Base-by-base conservation (phyloP, 2,113 vertebrate species). In the Progne subis region DNA sequence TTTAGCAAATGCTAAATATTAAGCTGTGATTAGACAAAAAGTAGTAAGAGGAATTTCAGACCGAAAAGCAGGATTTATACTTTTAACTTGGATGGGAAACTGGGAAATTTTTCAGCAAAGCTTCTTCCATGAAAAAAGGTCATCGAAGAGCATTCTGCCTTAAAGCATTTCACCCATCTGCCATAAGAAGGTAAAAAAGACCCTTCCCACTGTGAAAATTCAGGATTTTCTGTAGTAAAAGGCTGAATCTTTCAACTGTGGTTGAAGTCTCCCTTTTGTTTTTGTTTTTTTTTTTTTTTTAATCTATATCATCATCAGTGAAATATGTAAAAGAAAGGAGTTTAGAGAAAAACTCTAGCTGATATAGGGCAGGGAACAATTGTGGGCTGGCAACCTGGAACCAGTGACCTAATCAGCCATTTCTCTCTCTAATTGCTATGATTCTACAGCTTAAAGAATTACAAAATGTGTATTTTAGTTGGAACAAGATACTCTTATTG, bases 401-500 rank as follows among this genome's bases (percentile, higher is more conserved):
- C 83, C 57, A 34, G 69, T 86, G 93, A 96, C 86, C 77, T 96
- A 94, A 92, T 93, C 90, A 90, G 72, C 57, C 72, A 82, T 93
- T 96, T 95, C 49, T 52, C 72, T 81, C 76, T 91, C 82, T 96
- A 96, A 96, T 95, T 95, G 69, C 93, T 60, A 31, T 75, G 88
- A 94, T 88, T 96, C 94, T 86, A 50, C 6, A n/a, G 90, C 86
- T 93, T 94, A 86, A 93, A 86, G 90, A 96, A 93, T 93, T 94
- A 86, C 49, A 81, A 61, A 78, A 88, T 0, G 5, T 88, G 82
- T 96, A 84, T 96, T 96, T 97, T 90, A 93, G 80, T 95, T 97
- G 96, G 94, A 97, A 94, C 69, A 50, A 83, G 95, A 94, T 57
- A 81, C 86, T 78, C 83, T 88, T 95, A 96, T 86, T 96, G 93